phyloP scores from a whole-genome alignment of 2,797 vertebrate genomes.

The Triplophysa bombifrons region DNA sequence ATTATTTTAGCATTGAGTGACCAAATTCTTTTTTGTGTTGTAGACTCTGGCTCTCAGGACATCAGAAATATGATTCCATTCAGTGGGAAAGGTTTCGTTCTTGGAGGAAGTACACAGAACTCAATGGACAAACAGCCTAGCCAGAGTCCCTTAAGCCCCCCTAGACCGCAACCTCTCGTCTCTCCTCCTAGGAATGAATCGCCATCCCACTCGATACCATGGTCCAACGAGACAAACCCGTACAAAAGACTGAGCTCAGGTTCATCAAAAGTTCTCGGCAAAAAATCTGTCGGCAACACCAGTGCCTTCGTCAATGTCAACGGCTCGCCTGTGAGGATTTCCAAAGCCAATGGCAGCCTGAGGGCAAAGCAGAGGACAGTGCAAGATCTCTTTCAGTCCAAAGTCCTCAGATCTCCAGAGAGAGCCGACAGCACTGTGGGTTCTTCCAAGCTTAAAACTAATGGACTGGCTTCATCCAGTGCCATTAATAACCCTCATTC shows the following conservation, averaged over 20 bases:
- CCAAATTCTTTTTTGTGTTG: constrained; percentile 15
- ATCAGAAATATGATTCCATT: constrained; percentile 82
- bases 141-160: constrained; percentile 41
- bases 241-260: constrained; percentile 21
- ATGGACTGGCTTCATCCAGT: constrained; percentile 24
- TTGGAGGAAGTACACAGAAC: constrained; percentile 71
- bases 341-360: constrained; percentile 51
- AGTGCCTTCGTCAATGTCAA: constrained; percentile 75
- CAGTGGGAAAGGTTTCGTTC: constrained; percentile 84
- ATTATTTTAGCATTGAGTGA: neutral
- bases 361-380: constrained; percentile 68
- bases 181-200: constrained; percentile 53
- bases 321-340: constrained; percentile 78
- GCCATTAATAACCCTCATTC: constrained; percentile 36
- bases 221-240: constrained; percentile 17
- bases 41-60: constrained; percentile 68
- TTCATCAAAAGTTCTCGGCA: constrained; percentile 10
- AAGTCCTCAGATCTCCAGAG: constrained; percentile 49
- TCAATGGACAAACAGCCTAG: constrained; percentile 51
- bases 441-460: constrained; percentile 31
- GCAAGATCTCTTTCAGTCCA: constrained; percentile 64
- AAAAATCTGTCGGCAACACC: constrained; percentile 75
- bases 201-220: constrained; percentile 35
- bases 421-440: constrained; percentile 2
- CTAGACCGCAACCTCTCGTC: neutral